Evolutionary conservation across 1,140 invertebrate genomes (phyloP).

Genomic region (Mizuhopecten yessoensis): DNA sequence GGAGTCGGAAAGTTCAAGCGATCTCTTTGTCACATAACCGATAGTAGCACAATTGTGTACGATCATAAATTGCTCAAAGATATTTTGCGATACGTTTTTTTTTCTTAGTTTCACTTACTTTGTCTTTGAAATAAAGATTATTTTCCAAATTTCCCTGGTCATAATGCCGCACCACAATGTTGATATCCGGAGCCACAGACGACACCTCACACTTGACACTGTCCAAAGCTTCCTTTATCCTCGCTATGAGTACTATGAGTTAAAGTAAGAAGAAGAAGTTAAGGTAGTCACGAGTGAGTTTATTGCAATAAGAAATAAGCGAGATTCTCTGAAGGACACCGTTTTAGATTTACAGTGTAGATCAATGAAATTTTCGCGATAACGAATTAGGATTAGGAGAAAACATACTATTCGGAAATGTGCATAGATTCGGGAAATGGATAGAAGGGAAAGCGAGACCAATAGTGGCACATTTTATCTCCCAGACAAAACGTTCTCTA

Average conservation of each 20-base stretch:
- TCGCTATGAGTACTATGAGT: no score
- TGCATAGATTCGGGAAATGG: slow-evolving; percentile 28
- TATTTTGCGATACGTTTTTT: slow-evolving; percentile 72
- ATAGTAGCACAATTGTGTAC: no score
- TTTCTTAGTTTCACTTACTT: slow-evolving; percentile 85
- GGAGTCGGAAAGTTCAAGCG: slow-evolving; percentile 85
- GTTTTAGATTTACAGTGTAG: no score
- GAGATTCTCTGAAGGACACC: no score
- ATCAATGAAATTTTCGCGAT: neutral
- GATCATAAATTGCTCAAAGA: slow-evolving; percentile 83
- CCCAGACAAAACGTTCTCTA: neutral
- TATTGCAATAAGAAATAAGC: no score
- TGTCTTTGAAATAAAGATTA: slow-evolving; percentile 70
- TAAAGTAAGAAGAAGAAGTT: no score
- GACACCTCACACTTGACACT: no score
- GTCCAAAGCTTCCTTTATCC: no score
- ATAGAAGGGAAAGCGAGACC: neutral
- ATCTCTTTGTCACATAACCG: slow-evolving; percentile 84
- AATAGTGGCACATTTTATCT: neutral
- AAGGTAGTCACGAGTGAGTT: no score
- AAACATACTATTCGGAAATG: slow-evolving; percentile 30
- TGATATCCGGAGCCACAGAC: no score
- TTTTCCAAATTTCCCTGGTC: slow-evolving; percentile 82
- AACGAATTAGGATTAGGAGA: slow-evolving; percentile 18
- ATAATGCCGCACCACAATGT: no score